Percentiles rank a stretch among this genome's conserved stretches.
phyloP scores from a whole-genome alignment of 2,888 invertebrate species.

The Diarsia rubi region DNA sequence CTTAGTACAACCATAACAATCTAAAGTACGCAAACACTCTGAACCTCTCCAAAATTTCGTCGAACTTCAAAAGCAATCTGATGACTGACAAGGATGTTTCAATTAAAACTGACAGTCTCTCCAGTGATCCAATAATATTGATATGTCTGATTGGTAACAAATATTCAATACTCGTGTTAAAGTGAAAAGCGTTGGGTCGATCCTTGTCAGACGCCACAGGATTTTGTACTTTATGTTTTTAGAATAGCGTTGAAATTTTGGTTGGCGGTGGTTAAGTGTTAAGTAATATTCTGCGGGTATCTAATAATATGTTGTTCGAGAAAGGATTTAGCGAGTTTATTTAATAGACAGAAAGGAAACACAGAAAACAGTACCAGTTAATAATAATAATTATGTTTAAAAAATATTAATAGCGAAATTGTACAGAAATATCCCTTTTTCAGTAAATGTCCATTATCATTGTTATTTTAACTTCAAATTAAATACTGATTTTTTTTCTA shows the following conservation, averaged over 20 bases:
- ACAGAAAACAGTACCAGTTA: conserved; percentile 33
- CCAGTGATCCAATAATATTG: conserved; percentile 78
- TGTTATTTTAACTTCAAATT: background rate
- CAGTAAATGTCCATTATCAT: background rate
- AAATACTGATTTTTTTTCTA: background rate
- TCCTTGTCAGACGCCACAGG: background rate
- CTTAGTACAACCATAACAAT: conserved; percentile 29
- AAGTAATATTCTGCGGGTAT: conserved; percentile 56
- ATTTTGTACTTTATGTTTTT: conserved; percentile 21
- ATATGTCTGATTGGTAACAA: conserved; percentile 79
- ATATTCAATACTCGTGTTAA: conserved; percentile 73
- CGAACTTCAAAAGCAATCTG: conserved; percentile 60
- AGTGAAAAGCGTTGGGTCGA: conserved; percentile 64
- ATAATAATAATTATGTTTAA: background rate
- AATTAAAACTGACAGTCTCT: conserved; percentile 82
- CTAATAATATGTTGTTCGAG: conserved; percentile 34
- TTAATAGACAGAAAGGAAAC: conserved; percentile 29
- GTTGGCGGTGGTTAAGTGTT: conserved; percentile 7
- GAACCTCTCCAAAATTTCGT: conserved; percentile 52
- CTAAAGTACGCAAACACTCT: conserved; percentile 39
- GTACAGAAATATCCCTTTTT: background rate
- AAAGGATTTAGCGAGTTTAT: conserved; percentile 56
- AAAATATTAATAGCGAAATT: background rate
- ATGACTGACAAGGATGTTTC: conserved; percentile 74
- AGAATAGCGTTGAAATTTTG: conserved; percentile 6